phyloP scores from a whole-genome alignment of 2,797 vertebrate species.

The Hylomyscus alleni region DNA sequence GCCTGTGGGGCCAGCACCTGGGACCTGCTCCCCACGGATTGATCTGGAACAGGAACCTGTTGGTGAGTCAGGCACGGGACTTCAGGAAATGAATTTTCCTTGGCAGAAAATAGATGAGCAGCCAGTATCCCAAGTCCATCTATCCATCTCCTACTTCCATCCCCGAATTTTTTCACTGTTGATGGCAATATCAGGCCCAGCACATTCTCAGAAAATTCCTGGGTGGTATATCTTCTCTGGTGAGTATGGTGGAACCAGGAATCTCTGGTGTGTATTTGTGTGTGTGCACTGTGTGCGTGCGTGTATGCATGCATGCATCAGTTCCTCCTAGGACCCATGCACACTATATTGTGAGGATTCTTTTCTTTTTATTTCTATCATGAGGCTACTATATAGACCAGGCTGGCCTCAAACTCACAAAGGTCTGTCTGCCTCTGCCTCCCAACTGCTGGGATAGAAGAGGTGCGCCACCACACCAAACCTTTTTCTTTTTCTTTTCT shows the following conservation, averaged over 20 bases:
- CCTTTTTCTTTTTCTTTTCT: background rate
- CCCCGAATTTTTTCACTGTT: background rate
- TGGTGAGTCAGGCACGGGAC: background rate
- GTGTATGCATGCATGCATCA: background rate
- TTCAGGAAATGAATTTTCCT: background rate
- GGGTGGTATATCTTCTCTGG: background rate
- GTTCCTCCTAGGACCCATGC: background rate
- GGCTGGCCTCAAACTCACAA: background rate
- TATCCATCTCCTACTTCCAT: accelerated
- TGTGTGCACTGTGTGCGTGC: too few species aligned
- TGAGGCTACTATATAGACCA: background rate
- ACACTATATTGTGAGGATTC: background rate
- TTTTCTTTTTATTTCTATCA: background rate
- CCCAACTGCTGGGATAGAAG: background rate
- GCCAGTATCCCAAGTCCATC: background rate
- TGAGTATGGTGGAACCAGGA: background rate
- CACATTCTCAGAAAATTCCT: background rate
- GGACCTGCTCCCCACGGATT: background rate
- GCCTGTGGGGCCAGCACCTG: conserved; percentile 3
- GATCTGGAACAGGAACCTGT: background rate
- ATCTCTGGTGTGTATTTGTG: background rate
- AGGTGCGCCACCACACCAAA: background rate
- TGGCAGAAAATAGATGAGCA: background rate
- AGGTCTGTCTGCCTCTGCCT: background rate
- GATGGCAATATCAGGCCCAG: background rate